phyloP scores from a whole-genome alignment of 2,113 vertebrate species.

The Pseudolaguvia tuberculata region DNA sequence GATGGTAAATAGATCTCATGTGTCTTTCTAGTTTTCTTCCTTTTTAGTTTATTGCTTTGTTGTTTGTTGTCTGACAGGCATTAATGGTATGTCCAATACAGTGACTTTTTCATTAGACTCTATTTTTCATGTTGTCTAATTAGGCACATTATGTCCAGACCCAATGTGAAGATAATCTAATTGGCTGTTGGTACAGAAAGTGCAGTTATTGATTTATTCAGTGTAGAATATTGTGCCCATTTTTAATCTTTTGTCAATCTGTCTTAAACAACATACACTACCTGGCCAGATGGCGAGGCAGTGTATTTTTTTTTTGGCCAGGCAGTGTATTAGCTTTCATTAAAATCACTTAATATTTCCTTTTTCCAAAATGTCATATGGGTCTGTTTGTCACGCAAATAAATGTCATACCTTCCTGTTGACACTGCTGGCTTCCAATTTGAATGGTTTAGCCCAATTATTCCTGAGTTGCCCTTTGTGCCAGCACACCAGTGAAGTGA shows the following conservation, averaged over 20 bases:
- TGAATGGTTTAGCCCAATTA: slow-evolving; percentile 43
- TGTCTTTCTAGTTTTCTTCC: not conserved
- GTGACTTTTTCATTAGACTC: slow-evolving; percentile 22
- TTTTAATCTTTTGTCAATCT: slow-evolving; percentile 7
- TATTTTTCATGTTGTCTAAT: slow-evolving; percentile 33
- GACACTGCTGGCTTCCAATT: slow-evolving; percentile 32
- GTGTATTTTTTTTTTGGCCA: too few species aligned
- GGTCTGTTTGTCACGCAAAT: slow-evolving; percentile 62
- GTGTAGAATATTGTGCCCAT: not conserved
- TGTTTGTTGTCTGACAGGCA: slow-evolving; percentile 55
- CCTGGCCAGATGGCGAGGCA: too few species aligned
- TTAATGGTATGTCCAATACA: slow-evolving; percentile 45
- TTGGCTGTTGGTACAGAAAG: not conserved
- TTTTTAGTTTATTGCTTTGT: slow-evolving; percentile 21
- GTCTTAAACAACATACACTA: slow-evolving; percentile 24
- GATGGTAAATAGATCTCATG: not conserved
- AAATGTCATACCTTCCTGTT: slow-evolving; percentile 59
- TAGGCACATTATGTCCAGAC: slow-evolving; percentile 22
- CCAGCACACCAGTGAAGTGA: slow-evolving; percentile 9
- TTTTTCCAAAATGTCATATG: slow-evolving; percentile 74
- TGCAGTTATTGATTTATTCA: not conserved
- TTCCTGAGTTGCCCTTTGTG: slow-evolving; percentile 42
- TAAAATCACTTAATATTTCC: slow-evolving; percentile 27
- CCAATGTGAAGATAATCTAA: slow-evolving; percentile 3
- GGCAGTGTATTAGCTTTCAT: slow-evolving; percentile 29